Evolutionary conservation across 2,797 vertebrate genomes (phyloP).

Genomic region (Tarsius wallacei): DNA sequence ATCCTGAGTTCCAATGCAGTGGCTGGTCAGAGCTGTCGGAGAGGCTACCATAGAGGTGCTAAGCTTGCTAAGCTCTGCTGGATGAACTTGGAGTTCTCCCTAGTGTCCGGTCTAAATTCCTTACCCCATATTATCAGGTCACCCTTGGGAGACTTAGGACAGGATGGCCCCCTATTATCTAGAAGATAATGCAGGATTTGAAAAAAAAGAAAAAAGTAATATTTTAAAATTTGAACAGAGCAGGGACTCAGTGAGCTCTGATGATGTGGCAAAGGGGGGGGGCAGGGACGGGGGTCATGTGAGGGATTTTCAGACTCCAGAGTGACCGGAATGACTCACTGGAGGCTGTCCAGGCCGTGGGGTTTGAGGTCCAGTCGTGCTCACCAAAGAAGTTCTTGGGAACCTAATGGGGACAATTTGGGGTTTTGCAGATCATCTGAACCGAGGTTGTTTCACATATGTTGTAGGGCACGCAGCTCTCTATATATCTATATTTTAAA

Average conservation of each 20-base stretch:
- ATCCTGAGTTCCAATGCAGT: background rate
- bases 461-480: conserved; percentile 42
- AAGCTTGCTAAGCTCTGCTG: background rate
- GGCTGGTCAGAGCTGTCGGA: background rate
- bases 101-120: background rate
- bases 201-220: background rate
- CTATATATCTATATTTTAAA: conserved; percentile 85
- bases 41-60: background rate
- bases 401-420: conserved; percentile 84
- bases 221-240: background rate
- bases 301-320: conserved; percentile 73
- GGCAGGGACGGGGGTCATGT: background rate
- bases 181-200: background rate
- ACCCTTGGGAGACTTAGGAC: background rate
- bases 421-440: conserved; percentile 82
- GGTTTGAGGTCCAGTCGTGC: conserved; percentile 79
- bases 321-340: conserved; percentile 75
- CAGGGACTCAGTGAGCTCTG: conserved; percentile 34
- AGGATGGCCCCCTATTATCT: background rate
- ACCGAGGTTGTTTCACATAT: conserved; percentile 45
- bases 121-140: background rate
- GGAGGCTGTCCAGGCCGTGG: conserved; percentile 71
- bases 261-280: conserved; percentile 77
- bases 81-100: background rate
- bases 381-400: conserved; percentile 78